phyloP scores from a whole-genome alignment of 2,888 invertebrate species.

The Gymnosoma rotundatum region DNA sequence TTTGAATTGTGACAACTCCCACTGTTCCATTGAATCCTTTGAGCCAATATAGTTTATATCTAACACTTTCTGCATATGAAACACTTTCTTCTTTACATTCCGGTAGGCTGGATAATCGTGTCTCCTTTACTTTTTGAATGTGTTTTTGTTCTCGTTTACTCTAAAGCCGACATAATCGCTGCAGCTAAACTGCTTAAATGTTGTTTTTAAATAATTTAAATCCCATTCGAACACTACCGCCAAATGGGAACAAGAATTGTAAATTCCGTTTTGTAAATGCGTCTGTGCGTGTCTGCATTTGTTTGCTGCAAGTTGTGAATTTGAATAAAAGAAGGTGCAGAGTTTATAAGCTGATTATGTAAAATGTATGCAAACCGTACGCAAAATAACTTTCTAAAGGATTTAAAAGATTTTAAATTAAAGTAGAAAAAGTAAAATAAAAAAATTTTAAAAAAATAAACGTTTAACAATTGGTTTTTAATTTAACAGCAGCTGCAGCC shows the following conservation, averaged over 20 bases:
- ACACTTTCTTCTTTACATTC: slow-evolving; percentile 3
- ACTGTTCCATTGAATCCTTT: slow-evolving; percentile 28
- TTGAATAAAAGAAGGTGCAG: slow-evolving; percentile 42
- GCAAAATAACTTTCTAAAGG: slow-evolving; percentile 61
- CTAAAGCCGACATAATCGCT: slow-evolving; percentile 66
- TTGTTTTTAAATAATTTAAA: slow-evolving; percentile 65
- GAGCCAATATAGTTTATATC: slow-evolving; percentile 49
- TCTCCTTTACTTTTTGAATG: slow-evolving; percentile 24
- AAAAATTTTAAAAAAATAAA: slow-evolving; percentile 63
- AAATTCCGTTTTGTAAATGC: not conserved
- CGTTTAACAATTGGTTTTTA: slow-evolving; percentile 69
- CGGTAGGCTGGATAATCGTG: slow-evolving; percentile 62
- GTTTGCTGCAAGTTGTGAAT: slow-evolving; percentile 64
- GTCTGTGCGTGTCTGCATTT: slow-evolving; percentile 1
- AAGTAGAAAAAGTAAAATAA: slow-evolving; percentile 11
- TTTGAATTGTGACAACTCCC: slow-evolving; percentile 8
- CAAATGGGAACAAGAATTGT: slow-evolving; percentile 47
- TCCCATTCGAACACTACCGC: slow-evolving; percentile 51
- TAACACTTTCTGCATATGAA: slow-evolving; percentile 1
- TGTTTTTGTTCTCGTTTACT: slow-evolving; percentile 29
- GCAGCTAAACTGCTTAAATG: slow-evolving; percentile 63
- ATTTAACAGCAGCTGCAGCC: slow-evolving; percentile 44
- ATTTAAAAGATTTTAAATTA: slow-evolving; percentile 47
- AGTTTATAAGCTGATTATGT: slow-evolving; percentile 68
- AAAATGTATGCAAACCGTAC: slow-evolving; percentile 66